These are phyloP conservation scores for Drosophila eugracilis DNA, from an alignment of 1,140 invertebrate species.

Conservation along the genomic window DNA sequence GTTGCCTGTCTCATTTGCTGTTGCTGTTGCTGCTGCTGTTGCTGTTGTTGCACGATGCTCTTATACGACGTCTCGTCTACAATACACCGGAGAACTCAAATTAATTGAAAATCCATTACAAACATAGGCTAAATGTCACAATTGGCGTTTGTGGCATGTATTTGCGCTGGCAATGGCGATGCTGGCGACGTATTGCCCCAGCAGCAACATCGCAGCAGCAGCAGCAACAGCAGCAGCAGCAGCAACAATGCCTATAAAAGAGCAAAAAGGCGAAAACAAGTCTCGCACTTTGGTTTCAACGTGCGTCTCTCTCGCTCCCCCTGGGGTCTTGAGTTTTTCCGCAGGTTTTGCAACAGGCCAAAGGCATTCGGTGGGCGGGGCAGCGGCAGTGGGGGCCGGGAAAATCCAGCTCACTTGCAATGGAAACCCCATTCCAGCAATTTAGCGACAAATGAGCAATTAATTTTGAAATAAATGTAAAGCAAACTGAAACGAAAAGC, in stretches of 20 bases:
- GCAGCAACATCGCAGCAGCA: conserved; percentile 28
- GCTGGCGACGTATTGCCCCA: conserved; percentile 71
- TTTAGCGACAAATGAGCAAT: conserved; percentile 83
- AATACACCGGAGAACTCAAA: conserved; percentile 84
- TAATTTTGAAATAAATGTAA: conserved; percentile 82
- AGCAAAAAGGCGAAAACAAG: conserved; percentile 80
- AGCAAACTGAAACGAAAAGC: conserved; percentile 34
- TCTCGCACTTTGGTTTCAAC: conserved; percentile 76
- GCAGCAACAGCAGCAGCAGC: conserved; percentile 17
- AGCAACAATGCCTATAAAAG: conserved; percentile 80
- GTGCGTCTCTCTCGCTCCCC: conserved; percentile 32
- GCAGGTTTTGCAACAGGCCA: conserved; percentile 71
- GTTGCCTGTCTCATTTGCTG: conserved; percentile 37
- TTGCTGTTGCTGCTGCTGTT: conserved; percentile 32
- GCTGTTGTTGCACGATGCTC: conserved; percentile 49
- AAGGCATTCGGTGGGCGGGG: conserved; percentile 45
- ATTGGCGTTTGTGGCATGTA: conserved; percentile 83
- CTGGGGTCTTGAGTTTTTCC: conserved; percentile 18
- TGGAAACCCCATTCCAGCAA: conserved; percentile 82
- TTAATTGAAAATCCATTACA: conserved; percentile 84
- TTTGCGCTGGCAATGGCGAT: conserved; percentile 71
- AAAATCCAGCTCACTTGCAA: conserved; percentile 54
- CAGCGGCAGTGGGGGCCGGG: conserved; percentile 36
- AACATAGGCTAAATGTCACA: conserved; percentile 84
- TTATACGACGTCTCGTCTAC: conserved; percentile 77